A percentile compares a stretch with the other conserved stretches of the same genome.
phyloP scores from a whole-genome alignment of 2,797 vertebrate species.

The Falco columbarius region DNA sequence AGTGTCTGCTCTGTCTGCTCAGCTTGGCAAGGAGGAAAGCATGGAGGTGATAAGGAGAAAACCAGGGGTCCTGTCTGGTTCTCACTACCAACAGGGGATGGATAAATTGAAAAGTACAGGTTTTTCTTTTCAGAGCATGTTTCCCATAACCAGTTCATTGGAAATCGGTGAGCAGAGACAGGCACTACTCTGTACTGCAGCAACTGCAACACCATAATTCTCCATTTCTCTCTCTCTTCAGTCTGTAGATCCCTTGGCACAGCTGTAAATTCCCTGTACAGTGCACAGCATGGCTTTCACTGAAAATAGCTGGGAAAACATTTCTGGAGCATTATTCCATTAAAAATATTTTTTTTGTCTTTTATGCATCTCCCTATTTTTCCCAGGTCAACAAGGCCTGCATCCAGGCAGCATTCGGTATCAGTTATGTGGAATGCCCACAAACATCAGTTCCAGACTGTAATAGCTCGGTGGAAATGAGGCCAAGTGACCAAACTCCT shows the following conservation, averaged over 20 bases:
- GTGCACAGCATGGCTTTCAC: background rate
- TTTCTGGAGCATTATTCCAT: background rate
- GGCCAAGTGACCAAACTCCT: background rate
- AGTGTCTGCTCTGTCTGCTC: background rate
- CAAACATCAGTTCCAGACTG: background rate
- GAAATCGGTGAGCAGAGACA: background rate
- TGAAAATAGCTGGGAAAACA: background rate
- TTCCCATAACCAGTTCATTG: background rate
- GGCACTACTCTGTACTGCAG: background rate
- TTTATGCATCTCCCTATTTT: background rate
- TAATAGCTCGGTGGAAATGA: background rate
- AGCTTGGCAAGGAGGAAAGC: background rate
- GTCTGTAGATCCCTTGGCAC: background rate
- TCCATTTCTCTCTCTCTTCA: background rate
- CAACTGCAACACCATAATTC: background rate
- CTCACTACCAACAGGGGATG: background rate
- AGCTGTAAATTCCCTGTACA: background rate
- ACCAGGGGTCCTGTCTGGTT: background rate
- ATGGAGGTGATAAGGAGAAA: background rate
- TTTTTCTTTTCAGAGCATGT: background rate
- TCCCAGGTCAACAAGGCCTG: background rate
- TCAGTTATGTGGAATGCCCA: background rate
- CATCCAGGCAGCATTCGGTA: background rate
- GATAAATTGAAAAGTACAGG: background rate
- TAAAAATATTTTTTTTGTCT: background rate